phyloP scores from a whole-genome alignment of 2,113 vertebrate genomes.

The Crotalus horridus region DNA sequence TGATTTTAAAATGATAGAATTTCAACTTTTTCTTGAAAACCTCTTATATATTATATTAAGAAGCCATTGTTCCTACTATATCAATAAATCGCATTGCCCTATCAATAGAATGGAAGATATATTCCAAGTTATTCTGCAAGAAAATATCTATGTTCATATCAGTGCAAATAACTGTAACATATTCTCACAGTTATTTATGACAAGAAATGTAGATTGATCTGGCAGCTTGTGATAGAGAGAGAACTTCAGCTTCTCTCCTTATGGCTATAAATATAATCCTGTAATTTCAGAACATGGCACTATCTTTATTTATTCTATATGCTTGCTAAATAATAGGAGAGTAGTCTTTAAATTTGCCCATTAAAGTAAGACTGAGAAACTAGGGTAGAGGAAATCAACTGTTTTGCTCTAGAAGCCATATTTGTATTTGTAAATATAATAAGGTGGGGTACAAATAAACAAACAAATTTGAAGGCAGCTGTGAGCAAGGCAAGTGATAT shows the following conservation, averaged over 20 bases:
- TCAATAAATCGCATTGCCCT: background rate
- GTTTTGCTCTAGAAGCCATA: background rate
- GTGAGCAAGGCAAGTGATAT: background rate
- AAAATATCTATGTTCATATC: background rate
- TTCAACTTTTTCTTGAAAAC: background rate
- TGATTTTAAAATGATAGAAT: background rate
- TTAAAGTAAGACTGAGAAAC: background rate
- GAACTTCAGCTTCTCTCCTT: background rate
- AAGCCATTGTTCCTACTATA: background rate
- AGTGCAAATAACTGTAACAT: background rate
- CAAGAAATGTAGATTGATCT: background rate
- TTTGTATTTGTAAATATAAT: background rate
- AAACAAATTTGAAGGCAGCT: background rate
- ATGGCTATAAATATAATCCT: background rate
- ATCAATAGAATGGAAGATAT: background rate
- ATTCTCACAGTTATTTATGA: background rate
- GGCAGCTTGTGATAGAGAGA: background rate
- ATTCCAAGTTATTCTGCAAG: background rate
- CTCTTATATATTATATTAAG: background rate
- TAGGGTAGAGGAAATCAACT: background rate
- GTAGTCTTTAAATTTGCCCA: background rate
- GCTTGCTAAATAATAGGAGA: background rate
- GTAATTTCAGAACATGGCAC: background rate
- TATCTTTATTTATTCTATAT: background rate
- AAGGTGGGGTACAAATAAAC: background rate